phyloP scores from a whole-genome alignment of 2,888 invertebrate genomes.

The Euspilapteryx auroguttella region DNA sequence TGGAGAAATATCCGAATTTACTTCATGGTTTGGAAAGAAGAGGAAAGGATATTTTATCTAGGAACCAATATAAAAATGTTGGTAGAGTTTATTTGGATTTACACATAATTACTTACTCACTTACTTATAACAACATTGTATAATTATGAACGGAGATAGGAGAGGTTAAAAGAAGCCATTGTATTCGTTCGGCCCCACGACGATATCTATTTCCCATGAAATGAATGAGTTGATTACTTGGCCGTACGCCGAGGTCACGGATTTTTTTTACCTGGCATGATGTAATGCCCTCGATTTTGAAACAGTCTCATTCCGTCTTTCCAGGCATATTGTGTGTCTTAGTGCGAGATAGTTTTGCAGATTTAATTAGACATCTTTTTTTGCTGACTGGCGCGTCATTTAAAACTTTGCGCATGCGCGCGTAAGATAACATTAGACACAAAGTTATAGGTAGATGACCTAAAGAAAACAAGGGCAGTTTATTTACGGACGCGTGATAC shows the following conservation, averaged over 20 bases:
- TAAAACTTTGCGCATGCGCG: background rate
- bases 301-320: constrained; percentile 9
- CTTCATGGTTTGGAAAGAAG: no score
- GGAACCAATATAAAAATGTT: no score
- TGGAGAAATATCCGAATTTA: no score
- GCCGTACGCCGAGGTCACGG: constrained; percentile 40
- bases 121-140: no score
- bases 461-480: constrained; percentile 1
- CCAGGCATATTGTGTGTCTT: background rate
- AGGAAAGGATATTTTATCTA: no score
- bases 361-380: background rate
- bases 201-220: constrained; percentile 34
- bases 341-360: background rate
- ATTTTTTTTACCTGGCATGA: constrained; percentile 44
- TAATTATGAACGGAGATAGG: no score
- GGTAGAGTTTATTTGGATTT: no score
- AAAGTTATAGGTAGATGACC: no score
- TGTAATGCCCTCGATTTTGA: constrained; percentile 25
- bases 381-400: background rate
- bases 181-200: constrained; percentile 28
- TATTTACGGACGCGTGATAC: constrained; percentile 2
- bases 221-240: constrained; percentile 35
- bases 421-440: no score
- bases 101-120: no score
- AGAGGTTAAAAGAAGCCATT: no score